Percentiles rank a stretch among this genome's conserved stretches.
phyloP scores from a whole-genome alignment of 2,888 invertebrate genomes.

The Aporophyla nigra region DNA sequence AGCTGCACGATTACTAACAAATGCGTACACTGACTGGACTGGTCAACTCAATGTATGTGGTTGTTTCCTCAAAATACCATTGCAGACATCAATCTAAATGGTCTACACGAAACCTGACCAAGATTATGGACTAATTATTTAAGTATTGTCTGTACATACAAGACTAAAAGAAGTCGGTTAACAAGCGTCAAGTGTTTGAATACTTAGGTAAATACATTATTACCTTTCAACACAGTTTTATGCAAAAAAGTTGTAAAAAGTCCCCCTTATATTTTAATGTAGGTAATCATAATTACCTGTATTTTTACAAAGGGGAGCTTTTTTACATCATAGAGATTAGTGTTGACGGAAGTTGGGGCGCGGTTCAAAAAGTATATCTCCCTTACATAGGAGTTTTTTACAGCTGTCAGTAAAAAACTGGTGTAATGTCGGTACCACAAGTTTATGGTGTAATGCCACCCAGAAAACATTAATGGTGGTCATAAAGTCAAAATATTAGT shows the following conservation, averaged over 20 bases:
- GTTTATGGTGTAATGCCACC: slow-evolving; percentile 59
- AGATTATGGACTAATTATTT: no score
- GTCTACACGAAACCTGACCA: no score
- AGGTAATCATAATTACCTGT: slow-evolving; percentile 70
- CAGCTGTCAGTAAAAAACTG: slow-evolving; percentile 64
- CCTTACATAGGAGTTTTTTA: slow-evolving; percentile 51
- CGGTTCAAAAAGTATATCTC: slow-evolving; percentile 59
- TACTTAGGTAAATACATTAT: neutral
- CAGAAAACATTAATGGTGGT: slow-evolving; percentile 34
- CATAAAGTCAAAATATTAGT: slow-evolving; percentile 1
- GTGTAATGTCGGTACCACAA: slow-evolving; percentile 70
- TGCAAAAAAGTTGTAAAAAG: slow-evolving; percentile 70
- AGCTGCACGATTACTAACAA: no score
- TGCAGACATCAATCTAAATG: no score
- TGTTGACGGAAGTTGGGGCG: slow-evolving; percentile 74
- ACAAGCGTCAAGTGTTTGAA: neutral
- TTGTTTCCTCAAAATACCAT: no score
- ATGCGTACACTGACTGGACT: no score
- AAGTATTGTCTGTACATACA: neutral
- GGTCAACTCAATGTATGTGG: no score
- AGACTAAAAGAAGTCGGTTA: neutral
- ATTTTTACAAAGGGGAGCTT: slow-evolving; percentile 74
- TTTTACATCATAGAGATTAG: slow-evolving; percentile 74
- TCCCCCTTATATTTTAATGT: slow-evolving; percentile 74
- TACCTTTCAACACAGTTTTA: slow-evolving; percentile 2